Percentiles rank a stretch among this genome's conserved stretches.
Evolutionary conservation across 1,140 invertebrate species (phyloP).

Genomic region (Orchestia grillus): DNA sequence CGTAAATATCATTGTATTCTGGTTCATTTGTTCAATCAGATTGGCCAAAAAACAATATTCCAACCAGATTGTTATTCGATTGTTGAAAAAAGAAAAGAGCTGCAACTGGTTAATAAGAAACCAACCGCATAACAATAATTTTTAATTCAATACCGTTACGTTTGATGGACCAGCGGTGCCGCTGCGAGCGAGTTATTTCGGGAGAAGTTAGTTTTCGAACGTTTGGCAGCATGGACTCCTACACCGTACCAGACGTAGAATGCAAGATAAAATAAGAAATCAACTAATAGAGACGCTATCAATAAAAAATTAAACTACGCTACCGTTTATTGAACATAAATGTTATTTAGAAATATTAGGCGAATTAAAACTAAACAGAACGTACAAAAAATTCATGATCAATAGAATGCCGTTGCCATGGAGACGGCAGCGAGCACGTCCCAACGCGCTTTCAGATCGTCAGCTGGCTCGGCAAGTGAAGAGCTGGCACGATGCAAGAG

Average conservation of each 20-base stretch:
- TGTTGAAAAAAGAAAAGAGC: no score
- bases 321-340: not conserved
- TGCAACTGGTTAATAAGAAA: no score
- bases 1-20: no score
- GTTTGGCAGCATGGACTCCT: not conserved
- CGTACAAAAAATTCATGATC: not conserved
- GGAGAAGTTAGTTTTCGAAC: not conserved
- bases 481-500: no score
- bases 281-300: not conserved
- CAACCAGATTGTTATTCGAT: no score
- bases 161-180: not conserved
- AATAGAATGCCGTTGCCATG: not conserved
- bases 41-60: no score
- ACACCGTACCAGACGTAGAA: not conserved
- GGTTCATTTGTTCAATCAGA: no score
- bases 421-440: not conserved
- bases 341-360: not conserved
- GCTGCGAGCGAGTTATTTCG: not conserved
- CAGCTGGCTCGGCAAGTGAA: not conserved
- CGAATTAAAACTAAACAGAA: not conserved
- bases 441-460: not conserved
- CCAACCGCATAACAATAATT: no score
- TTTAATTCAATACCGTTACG: no score
- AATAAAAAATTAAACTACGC: not conserved
- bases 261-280: not conserved